phyloP scores from a whole-genome alignment of 2,888 invertebrate genomes.

The Oxyteleia sp. region DNA sequence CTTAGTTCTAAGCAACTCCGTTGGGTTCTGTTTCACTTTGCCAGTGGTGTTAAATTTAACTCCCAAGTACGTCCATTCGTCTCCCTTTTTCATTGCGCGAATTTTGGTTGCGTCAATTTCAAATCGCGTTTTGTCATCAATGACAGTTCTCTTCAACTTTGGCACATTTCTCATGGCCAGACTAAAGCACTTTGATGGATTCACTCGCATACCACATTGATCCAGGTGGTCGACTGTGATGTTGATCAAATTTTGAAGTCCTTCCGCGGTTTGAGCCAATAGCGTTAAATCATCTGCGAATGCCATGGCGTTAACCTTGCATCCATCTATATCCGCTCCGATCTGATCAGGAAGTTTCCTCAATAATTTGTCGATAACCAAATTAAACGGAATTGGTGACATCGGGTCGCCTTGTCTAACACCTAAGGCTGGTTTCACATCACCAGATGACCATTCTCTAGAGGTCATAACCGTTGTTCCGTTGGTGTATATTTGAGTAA shows the following conservation, averaged over 20 bases:
- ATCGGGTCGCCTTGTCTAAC: constrained; percentile 45
- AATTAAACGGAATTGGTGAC: constrained; percentile 19
- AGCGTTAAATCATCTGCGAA: constrained; percentile 75
- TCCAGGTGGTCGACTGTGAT: constrained; percentile 25
- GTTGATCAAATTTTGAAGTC: constrained; percentile 76
- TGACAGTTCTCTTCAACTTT: not conserved
- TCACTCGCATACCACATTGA: constrained; percentile 76
- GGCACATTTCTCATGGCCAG: constrained; percentile 1
- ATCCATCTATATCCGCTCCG: constrained; percentile 6
- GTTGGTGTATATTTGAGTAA: not conserved
- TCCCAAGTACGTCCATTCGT: too few species aligned
- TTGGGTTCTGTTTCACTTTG: too few species aligned
- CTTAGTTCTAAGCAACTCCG: too few species aligned
- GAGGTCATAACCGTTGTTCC: not conserved
- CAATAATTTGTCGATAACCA: constrained; percentile 15
- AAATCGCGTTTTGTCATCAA: too few species aligned
- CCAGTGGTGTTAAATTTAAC: too few species aligned
- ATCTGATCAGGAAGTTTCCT: not conserved
- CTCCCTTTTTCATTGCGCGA: too few species aligned
- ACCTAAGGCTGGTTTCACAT: constrained; percentile 21
- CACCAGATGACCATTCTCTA: not conserved
- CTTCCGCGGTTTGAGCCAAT: constrained; percentile 30
- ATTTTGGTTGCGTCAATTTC: too few species aligned
- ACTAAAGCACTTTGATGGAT: constrained; percentile 74
- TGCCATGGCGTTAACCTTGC: constrained; percentile 36